These are phyloP conservation scores for Aethina tumida DNA, from an alignment of 1,140 invertebrate species.

Conservation along the genomic window DNA sequence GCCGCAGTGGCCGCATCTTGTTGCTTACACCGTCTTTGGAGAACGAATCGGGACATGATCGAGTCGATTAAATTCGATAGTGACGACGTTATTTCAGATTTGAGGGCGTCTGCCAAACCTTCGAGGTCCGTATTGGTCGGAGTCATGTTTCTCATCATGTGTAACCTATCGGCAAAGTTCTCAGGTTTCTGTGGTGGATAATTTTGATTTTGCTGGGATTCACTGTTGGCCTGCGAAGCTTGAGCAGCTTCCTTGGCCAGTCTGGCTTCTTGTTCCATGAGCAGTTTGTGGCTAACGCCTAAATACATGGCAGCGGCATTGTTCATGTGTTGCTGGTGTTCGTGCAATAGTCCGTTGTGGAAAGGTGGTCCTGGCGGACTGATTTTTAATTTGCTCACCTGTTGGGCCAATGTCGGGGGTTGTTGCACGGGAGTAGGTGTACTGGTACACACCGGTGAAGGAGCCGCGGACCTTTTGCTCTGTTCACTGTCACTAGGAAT, in stretches of 20 bases:
- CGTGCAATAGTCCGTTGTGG: slow-evolving; percentile 41
- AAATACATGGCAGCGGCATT: slow-evolving; percentile 67
- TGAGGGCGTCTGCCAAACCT: slow-evolving; percentile 77
- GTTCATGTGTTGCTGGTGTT: slow-evolving; percentile 47
- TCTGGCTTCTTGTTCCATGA: slow-evolving; percentile 64
- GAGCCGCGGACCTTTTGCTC: slow-evolving; percentile 42
- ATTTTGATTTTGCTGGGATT: slow-evolving; percentile 38
- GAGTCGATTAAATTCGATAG: slow-evolving; percentile 79
- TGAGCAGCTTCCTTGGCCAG: slow-evolving; percentile 55
- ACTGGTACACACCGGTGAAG: slow-evolving; percentile 46
- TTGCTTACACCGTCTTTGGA: slow-evolving; percentile 69
- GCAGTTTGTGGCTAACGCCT: slow-evolving; percentile 58
- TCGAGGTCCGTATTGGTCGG: slow-evolving; percentile 66
- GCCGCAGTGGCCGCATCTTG: slow-evolving; percentile 63
- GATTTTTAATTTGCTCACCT: slow-evolving; percentile 62
- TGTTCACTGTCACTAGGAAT: slow-evolving; percentile 57
- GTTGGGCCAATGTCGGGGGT: slow-evolving; percentile 53
- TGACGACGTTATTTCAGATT: slow-evolving; percentile 79
- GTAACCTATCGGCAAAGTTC: slow-evolving; percentile 49
- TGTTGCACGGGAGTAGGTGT: slow-evolving; percentile 43
- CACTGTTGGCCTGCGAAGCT: slow-evolving; percentile 36
- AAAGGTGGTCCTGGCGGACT: slow-evolving; percentile 40
- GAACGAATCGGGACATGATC: slow-evolving; percentile 73
- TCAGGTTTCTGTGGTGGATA: slow-evolving; percentile 37
- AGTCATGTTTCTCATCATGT: slow-evolving; percentile 51